Conservation (phyloP, 2,113 vertebrate species). For the Phasianus colchicus region DNA sequence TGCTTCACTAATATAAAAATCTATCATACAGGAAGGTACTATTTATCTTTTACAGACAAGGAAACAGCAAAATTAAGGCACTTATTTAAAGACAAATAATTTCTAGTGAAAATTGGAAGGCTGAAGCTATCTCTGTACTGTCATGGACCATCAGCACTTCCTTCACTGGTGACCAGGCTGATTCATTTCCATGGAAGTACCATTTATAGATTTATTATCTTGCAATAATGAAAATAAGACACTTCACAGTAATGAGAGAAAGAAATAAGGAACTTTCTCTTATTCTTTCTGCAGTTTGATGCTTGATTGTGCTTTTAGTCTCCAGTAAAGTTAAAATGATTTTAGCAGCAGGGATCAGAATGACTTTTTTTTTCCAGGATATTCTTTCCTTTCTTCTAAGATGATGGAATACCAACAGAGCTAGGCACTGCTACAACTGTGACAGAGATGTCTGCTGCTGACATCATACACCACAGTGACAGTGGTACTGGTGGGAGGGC, state of each 20-base stretch:
- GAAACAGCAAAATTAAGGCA: slow-evolving; percentile 3
- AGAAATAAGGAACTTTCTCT: not conserved
- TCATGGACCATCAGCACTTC: not conserved
- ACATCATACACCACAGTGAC: not conserved
- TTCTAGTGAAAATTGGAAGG: not conserved
- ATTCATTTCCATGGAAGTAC: not conserved
- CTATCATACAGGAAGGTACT: not conserved
- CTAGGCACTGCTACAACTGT: not conserved
- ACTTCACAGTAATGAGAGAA: not conserved
- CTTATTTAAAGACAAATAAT: not conserved
- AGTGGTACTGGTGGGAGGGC: not conserved
- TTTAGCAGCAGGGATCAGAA: not conserved
- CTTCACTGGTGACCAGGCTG: not conserved
- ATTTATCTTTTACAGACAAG: not conserved
- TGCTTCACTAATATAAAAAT: not conserved
- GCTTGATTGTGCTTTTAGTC: not conserved
- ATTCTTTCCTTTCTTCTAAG: not conserved
- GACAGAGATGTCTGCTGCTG: not conserved
- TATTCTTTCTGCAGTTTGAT: not conserved
- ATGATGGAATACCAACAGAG: not conserved
- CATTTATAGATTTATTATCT: not conserved
- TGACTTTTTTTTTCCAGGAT: not conserved
- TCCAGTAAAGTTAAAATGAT: not conserved
- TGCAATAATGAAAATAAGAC: not conserved
- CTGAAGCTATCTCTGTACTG: not conserved